Percentiles rank a stretch among this genome's conserved stretches.
Evolutionary conservation across 2,797 vertebrate species (phyloP).

Genomic region (Luscinia megarhynchos): DNA sequence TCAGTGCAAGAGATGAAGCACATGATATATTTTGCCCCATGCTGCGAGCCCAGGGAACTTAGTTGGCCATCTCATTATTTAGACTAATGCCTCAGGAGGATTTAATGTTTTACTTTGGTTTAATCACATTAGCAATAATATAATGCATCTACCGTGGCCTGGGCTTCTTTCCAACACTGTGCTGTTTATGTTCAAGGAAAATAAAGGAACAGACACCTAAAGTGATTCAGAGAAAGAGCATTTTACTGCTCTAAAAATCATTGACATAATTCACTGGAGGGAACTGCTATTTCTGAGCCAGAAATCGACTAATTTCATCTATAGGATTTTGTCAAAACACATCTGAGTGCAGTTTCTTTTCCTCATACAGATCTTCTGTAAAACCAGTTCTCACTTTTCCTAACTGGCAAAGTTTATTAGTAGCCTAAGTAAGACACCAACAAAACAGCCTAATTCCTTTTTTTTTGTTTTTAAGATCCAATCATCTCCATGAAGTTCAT

Average conservation of each 20-base stretch:
- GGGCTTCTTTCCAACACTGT: conserved; percentile 55
- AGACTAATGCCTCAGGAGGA: conserved; percentile 18
- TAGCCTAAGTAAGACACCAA: conserved; percentile 47
- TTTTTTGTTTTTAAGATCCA: neutral
- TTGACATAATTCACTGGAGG: conserved; percentile 47
- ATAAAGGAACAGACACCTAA: conserved; percentile 47
- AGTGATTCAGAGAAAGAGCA: conserved; percentile 54
- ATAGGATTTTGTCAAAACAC: conserved; percentile 58
- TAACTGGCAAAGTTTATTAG: conserved; percentile 54
- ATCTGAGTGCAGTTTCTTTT: neutral
- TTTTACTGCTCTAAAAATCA: conserved; percentile 46
- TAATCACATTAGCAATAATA: conserved; percentile 48
- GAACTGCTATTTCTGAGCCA: conserved; percentile 40
- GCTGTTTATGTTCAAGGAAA: conserved; percentile 40
- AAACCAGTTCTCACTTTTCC: conserved; percentile 60
- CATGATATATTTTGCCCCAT: neutral
- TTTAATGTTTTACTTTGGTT: conserved; percentile 43
- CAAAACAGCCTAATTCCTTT: conserved; percentile 46
- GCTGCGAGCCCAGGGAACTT: neutral
- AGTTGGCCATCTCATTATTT: conserved; percentile 8
- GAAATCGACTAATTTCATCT: conserved; percentile 51
- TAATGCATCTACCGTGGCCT: neutral
- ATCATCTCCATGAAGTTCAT: conserved; percentile 25
- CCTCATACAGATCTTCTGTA: conserved; percentile 36
- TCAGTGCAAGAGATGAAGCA: neutral